Evolutionary conservation across 2,113 vertebrate species (phyloP), one percentile per base, ranked within the genome.

Genomic region (Sinocyclocheilus anshuiensis): DNA sequence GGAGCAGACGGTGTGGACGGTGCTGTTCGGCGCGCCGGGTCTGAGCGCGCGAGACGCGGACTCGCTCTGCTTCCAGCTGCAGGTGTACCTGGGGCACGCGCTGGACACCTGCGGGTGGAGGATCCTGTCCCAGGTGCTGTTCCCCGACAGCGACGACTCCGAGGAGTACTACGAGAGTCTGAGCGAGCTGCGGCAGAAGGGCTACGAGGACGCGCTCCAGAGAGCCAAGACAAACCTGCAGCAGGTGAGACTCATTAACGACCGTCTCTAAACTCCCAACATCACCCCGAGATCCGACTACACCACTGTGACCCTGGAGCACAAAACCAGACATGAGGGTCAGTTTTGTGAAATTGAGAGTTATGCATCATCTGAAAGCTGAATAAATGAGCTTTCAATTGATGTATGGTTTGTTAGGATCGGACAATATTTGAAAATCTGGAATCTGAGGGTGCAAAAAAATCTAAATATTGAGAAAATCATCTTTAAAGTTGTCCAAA

Each of bases 101-200:
- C 92, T 99, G 88, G 98, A 99, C 93, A 97, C 97, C 78, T 99
- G 98, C 87, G 97, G 98, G 10, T 99, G 98, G 98, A 98, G 96
- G 94, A 99, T 99, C 69, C 97, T 99, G 2, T 98, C 97, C 0
- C 97, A 97, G 94, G 96, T 99, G 15, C 96, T 99, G 0, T 99
- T 99, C 91, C 94, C 97, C 0, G 97, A 98, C 90, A 94, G 94
- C 1, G 97, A 98, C 18, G 97, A 99, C 91, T 94, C 96, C 0
- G 98, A 99, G 83, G 97, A 99, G 89, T 99, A 99, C 89, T 99
- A 99, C 2, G 97, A 99, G 92, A 99, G 97, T 87, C 93, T 99
- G 87, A 97, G 97, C 20, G 97, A 99, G 91, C 95, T 99, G 89
- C 92, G 97, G 74, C 97, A 96, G 86, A 98, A 97, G 71, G 98